These are phyloP conservation scores for Prunella himalayana DNA, from an alignment of 2,113 vertebrate genomes.

Conservation along the genomic window DNA sequence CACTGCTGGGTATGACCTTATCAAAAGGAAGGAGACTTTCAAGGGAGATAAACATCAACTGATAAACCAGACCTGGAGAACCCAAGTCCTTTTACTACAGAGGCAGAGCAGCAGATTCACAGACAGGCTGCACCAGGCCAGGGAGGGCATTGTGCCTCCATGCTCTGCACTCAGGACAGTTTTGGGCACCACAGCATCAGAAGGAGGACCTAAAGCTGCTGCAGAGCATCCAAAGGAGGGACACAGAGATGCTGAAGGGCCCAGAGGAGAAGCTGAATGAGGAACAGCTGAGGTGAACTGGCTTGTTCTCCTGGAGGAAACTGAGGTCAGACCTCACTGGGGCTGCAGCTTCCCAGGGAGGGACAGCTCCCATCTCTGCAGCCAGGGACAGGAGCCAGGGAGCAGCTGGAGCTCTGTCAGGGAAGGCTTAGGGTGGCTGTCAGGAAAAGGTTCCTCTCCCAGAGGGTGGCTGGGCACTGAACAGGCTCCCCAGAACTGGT, in stretches of 20 bases:
- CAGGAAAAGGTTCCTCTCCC: neutral
- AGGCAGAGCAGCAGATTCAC: neutral
- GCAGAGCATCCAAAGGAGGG: neutral
- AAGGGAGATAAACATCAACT: neutral
- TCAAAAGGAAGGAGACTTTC: neutral
- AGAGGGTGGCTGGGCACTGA: neutral
- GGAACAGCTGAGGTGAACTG: neutral
- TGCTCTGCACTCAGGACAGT: neutral
- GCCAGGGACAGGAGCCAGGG: neutral
- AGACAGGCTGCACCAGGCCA: neutral
- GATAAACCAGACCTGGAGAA: neutral
- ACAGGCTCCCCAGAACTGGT: neutral
- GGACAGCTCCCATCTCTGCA: neutral
- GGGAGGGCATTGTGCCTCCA: neutral
- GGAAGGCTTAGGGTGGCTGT: rapidly evolving
- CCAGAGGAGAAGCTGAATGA: neutral
- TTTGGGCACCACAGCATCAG: neutral
- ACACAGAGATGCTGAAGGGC: neutral
- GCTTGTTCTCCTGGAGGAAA: neutral
- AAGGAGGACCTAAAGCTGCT: neutral
- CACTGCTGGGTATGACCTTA: neutral
- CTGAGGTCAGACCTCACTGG: rapidly evolving
- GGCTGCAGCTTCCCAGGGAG: rapidly evolving
- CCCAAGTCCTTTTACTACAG: neutral
- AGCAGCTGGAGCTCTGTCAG: neutral